These are phyloP conservation scores for Mandrillus leucophaeus DNA, from an alignment of 2,113 vertebrate genomes.

Conservation along the genomic window DNA sequence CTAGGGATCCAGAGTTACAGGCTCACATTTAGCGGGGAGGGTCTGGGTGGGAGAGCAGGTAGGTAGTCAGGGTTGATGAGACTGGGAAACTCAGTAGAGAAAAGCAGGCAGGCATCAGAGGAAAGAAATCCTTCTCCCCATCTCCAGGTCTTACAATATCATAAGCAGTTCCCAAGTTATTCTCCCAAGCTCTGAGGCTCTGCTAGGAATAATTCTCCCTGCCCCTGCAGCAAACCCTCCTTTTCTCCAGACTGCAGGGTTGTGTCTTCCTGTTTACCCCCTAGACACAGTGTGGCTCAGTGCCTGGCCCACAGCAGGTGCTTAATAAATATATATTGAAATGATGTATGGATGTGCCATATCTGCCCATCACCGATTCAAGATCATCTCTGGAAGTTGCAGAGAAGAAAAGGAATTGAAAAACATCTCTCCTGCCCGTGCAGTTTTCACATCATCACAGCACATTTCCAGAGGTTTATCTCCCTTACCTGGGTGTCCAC, in stretches of 20 bases:
- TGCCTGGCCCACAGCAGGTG: background rate
- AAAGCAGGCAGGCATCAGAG: background rate
- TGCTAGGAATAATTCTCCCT: background rate
- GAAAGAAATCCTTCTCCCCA: background rate
- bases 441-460: background rate
- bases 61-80: background rate
- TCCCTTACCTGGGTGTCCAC: conserved; percentile 1
- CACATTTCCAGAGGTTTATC: background rate
- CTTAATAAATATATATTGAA: background rate
- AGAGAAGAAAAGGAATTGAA: background rate
- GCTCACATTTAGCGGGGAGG: background rate
- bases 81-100: background rate
- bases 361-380: background rate
- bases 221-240: background rate
- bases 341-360: background rate
- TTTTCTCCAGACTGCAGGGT: background rate
- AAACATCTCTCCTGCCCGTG: background rate
- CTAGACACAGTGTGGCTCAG: background rate
- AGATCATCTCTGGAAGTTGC: conserved; percentile 6
- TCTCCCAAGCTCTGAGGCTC: background rate
- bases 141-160: background rate
- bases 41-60: background rate
- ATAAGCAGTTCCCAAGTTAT: background rate
- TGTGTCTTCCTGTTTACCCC: background rate
- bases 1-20: background rate